A percentile compares a stretch with the other conserved stretches of the same genome.
Conservation (phyloP, 2,888 invertebrate genomes). For the Phyllotreta striolata region DNA sequence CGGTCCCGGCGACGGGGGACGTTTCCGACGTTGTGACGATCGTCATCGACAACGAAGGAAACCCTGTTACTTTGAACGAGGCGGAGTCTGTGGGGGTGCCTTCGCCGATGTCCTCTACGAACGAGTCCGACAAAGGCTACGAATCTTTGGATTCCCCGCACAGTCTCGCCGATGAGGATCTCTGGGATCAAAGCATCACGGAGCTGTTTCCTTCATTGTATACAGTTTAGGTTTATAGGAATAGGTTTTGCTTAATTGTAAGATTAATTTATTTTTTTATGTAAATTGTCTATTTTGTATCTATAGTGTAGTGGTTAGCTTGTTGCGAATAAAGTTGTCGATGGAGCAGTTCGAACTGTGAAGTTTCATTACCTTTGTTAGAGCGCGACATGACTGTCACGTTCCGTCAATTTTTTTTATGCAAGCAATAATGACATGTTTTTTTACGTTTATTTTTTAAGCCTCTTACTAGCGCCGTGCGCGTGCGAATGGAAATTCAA, state of each 20-base stretch:
- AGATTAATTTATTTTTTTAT: constrained; percentile 35
- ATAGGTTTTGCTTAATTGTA: constrained; percentile 12
- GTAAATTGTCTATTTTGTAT: constrained; percentile 14
- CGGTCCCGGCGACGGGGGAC: constrained; percentile 75
- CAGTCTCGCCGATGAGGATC: constrained; percentile 62
- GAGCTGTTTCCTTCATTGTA: constrained; percentile 80
- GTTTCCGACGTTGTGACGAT: constrained; percentile 77
- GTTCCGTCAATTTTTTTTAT: too few species aligned
- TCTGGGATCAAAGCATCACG: constrained; percentile 77
- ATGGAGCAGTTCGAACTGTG: constrained; percentile 7
- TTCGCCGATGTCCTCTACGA: constrained; percentile 47
- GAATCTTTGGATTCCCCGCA: constrained; percentile 71
- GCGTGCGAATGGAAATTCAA: constrained; percentile 22
- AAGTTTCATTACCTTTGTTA: too few species aligned
- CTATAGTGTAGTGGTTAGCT: constrained; percentile 6
- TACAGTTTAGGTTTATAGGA: constrained; percentile 55
- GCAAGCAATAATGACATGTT: constrained; percentile 2
- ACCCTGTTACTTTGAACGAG: constrained; percentile 26
- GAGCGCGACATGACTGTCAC: too few species aligned
- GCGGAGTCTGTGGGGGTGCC: constrained; percentile 32
- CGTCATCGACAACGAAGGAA: constrained; percentile 62
- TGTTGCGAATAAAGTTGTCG: constrained; percentile 36
- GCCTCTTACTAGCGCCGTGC: neutral
- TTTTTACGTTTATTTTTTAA: constrained; percentile 5
- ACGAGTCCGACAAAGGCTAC: constrained; percentile 69